Evolutionary conservation across 92 coral and sea anemone genomes (phyloP).

Genomic region (Galaxea fascicularis): DNA sequence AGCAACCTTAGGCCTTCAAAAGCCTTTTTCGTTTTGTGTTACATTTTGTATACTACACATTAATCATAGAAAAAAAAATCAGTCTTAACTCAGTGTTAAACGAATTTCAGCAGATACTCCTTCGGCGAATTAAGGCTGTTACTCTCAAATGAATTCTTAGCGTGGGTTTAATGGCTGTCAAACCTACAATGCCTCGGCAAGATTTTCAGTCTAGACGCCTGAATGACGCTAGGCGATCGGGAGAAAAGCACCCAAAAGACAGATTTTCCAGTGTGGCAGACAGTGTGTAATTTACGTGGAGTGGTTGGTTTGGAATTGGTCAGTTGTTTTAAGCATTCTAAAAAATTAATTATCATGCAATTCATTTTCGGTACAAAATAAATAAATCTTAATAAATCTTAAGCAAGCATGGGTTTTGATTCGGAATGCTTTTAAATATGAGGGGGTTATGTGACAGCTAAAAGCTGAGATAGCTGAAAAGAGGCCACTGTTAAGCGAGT

Average conservation of each 20-base stretch:
- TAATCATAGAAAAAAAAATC: background rate
- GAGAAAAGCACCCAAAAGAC: constrained; percentile 13
- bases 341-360: background rate
- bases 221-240: background rate
- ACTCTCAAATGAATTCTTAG: background rate
- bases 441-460: background rate
- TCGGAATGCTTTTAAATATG: background rate
- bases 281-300: constrained; percentile 29
- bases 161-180: background rate
- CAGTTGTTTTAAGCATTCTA: constrained; percentile 9
- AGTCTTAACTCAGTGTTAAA: background rate
- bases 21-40: background rate
- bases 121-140: background rate
- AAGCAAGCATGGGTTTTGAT: background rate
- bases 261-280: constrained; percentile 14
- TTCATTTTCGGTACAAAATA: background rate
- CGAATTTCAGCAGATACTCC: background rate
- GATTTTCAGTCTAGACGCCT: constrained; percentile 7
- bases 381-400: constrained; percentile 1
- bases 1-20: background rate
- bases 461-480: background rate
- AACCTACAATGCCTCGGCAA: background rate
- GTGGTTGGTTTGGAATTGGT: constrained; percentile 39
- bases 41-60: background rate
- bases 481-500: background rate